Conservation (phyloP, 2,113 vertebrate genomes). For the Sciurus niger region DNA sequence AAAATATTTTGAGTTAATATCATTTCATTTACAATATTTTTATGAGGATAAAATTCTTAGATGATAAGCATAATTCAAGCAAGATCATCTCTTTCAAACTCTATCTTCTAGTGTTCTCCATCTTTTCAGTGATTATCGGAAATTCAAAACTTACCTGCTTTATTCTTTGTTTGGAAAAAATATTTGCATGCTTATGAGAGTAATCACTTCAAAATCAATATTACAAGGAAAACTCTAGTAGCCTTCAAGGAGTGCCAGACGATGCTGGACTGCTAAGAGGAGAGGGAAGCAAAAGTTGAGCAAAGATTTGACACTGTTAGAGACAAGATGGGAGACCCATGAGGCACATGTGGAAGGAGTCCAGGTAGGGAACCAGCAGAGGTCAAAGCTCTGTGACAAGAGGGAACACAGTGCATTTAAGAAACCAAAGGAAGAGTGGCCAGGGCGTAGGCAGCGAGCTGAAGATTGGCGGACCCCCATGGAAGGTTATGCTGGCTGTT, state of each 20-base stretch:
- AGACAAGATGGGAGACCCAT: too few relatives aligned
- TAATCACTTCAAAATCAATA: not conserved
- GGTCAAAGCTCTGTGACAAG: not conserved
- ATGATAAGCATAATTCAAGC: not conserved
- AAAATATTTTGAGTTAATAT: not conserved
- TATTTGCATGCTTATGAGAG: not conserved
- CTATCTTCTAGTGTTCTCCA: not conserved
- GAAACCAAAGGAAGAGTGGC: not conserved
- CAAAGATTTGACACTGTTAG: not conserved
- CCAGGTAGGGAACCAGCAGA: not conserved
- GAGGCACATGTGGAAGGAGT: not conserved
- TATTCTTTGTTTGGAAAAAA: not conserved
- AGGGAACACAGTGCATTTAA: not conserved
- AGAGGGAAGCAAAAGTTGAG: not conserved
- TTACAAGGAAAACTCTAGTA: not conserved
- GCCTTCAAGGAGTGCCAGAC: too few relatives aligned
- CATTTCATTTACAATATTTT: not conserved
- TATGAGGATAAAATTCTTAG: not conserved
- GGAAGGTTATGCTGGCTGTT: not conserved
- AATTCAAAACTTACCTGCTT: not conserved
- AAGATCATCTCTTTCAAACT: not conserved
- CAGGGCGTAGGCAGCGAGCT: not conserved
- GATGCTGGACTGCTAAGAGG: not conserved
- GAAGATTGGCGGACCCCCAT: fast-evolving
- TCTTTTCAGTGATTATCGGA: not conserved